These are phyloP conservation scores for Rhynchomys soricoides DNA, from an alignment of 2,113 vertebrate species.

Conservation along the genomic window DNA sequence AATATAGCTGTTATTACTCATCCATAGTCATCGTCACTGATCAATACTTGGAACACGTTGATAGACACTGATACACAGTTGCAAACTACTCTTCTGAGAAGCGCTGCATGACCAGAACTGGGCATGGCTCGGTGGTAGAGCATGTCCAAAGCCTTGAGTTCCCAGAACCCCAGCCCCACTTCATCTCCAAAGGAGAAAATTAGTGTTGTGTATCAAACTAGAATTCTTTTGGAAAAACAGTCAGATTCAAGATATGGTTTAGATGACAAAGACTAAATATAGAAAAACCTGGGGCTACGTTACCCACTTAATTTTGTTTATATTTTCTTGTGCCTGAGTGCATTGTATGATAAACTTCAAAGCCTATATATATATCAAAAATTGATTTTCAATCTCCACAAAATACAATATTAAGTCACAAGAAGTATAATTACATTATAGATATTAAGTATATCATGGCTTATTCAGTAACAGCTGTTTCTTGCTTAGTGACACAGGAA, in stretches of 20 bases:
- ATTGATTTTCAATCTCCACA: background rate
- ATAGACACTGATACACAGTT: background rate
- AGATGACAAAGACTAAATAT: background rate
- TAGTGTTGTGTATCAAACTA: background rate
- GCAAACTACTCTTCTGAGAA: background rate
- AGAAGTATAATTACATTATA: background rate
- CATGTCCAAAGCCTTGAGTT: background rate
- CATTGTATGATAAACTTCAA: background rate
- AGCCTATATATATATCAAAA: background rate
- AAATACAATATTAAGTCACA: background rate
- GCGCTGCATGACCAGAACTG: background rate
- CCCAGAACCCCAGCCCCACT: background rate
- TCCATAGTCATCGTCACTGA: background rate
- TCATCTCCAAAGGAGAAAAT: background rate
- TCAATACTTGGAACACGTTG: background rate
- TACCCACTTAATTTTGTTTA: background rate
- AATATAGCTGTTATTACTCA: too few relatives aligned
- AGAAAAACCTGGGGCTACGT: background rate
- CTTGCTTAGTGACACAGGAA: background rate
- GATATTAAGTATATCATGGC: background rate
- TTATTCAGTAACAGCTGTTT: background rate
- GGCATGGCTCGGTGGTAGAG: background rate
- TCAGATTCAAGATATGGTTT: conserved; percentile 26
- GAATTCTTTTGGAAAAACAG: background rate
- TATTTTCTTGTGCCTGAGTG: background rate